Percentiles rank a stretch among this genome's conserved stretches.
Conservation (phyloP, 2,888 invertebrate species). For the Tetranychus truncatus region DNA sequence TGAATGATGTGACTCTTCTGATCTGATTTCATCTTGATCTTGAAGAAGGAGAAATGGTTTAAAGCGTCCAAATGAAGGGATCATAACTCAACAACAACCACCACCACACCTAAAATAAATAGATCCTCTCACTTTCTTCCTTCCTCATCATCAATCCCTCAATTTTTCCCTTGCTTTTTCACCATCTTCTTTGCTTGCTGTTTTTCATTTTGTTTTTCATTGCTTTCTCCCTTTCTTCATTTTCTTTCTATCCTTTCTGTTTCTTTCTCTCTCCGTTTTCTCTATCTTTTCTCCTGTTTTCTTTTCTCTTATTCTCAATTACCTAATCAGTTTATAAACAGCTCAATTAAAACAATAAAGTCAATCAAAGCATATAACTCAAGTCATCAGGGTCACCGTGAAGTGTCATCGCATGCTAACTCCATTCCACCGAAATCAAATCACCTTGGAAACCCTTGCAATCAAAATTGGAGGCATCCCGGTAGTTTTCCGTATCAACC, state of each 20-base stretch:
- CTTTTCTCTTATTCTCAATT: neutral
- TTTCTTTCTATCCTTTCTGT: conserved; percentile 5
- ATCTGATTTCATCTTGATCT: neutral
- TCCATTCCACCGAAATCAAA: neutral
- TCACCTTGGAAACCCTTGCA: neutral
- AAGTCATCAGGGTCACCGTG: neutral
- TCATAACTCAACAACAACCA: neutral
- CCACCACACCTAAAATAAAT: conserved; percentile 1
- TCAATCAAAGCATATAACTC: neutral
- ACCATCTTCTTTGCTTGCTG: neutral
- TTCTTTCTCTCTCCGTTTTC: conserved; percentile 1
- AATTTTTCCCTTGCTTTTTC: neutral
- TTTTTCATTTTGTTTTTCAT: conserved; percentile 6
- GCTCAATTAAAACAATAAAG: neutral
- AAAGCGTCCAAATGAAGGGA: neutral
- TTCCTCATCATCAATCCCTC: neutral
- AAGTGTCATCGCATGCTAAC: conserved; percentile 2
- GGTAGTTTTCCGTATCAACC: neutral
- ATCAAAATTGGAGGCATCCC: neutral
- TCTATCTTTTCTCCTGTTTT: neutral
- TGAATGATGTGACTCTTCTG: neutral
- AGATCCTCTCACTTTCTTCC: neutral
- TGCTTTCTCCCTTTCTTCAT: conserved; percentile 6
- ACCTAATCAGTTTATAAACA: conserved; percentile 1
- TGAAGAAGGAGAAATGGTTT: neutral